Base-by-base conservation (phyloP, 2,888 invertebrate genomes). In the Tryphoninae sp. region DNA sequence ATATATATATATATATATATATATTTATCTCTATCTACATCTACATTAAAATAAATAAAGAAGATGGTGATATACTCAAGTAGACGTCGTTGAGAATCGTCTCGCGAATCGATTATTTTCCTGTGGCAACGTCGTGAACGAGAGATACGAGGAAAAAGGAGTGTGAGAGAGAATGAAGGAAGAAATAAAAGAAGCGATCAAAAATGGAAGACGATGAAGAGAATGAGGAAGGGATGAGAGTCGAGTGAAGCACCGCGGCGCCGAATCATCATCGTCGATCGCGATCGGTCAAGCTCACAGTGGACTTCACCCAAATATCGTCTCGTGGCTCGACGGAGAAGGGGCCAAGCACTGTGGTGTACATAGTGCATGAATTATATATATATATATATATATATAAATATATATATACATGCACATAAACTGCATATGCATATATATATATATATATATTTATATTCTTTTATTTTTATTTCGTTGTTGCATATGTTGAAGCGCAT, bases 261-360 rank as follows among this genome's bases (percentile, higher is more conserved):
- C 55, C 69, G 77, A 77, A 77, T 77, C 77, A 61, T 59, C 71
- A 76, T 64, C 77, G 69, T 69, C 68, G 61, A 76, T 76, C 77
- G 69, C 26, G 69, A 77, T 77, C 68, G 77, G 62, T 49, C 51
- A 69, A 61, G 69, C 68, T 62, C 23, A 11, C 23, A 11, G 26
- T 26, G n/a, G 69, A 33, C 69, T 58, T 69, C 23, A 23, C 42
- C 40, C 42, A 55, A 45, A 33, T 16, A 45, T 45, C 59, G 45
- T 49, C 26, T 49, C n/a, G 16, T 16, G 61, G 11, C 23, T 45
- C 71, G 71, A 72, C 42, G 23, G 19, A 58, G 23, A 26, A 61
- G 22, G 45, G 45, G 26, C 11, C 16, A 45, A 58, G 49, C n/a
- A 59, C 59, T 64, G 49, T 23, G 1, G 26, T 33, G 13, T 40